These are phyloP conservation scores for Gastrophysa polygoni DNA, from an alignment of 2,888 invertebrate species.

Conservation along the genomic window DNA sequence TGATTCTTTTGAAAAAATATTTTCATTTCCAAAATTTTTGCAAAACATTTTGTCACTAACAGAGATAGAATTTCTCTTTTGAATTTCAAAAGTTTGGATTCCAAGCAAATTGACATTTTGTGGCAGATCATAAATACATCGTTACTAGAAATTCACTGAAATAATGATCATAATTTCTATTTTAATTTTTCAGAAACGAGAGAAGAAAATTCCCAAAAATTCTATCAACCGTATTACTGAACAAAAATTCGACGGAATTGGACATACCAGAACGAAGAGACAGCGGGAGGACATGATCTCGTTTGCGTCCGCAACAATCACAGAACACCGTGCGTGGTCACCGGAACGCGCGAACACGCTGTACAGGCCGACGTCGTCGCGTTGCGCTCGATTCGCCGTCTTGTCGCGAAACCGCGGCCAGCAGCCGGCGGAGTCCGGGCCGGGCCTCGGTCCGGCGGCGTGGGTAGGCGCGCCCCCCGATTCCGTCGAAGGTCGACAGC, in stretches of 20 bases:
- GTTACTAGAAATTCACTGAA: no score
- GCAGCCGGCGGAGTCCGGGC: constrained; percentile 30
- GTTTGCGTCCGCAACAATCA: constrained; percentile 5
- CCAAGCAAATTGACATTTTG: no score
- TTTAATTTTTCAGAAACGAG: no score
- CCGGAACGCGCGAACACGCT: constrained; percentile 6
- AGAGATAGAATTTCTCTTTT: no score
- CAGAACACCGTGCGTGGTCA: constrained; percentile 4
- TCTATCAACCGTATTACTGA: no score
- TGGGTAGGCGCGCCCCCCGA: constrained; percentile 39
- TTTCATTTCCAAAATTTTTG: no score
- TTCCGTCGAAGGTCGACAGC: constrained; percentile 38
- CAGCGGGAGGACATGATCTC: constrained; percentile 29
- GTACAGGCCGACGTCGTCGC: constrained; percentile 6
- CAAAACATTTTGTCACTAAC: no score
- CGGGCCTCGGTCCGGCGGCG: constrained; percentile 33
- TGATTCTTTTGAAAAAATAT: no score
- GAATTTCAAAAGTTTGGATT: no score
- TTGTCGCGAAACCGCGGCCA: constrained; percentile 7
- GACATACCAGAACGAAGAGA: constrained; percentile 34
- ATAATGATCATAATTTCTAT: no score
- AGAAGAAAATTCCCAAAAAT: no score
- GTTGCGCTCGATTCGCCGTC: constrained; percentile 4
- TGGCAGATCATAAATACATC: no score
- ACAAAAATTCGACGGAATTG: not conserved